A percentile compares a stretch with the other conserved stretches of the same genome.
These are phyloP conservation scores for Ptilorrhoa leucosticta DNA, from an alignment of 2,113 vertebrate genomes.

Conservation along the genomic window DNA sequence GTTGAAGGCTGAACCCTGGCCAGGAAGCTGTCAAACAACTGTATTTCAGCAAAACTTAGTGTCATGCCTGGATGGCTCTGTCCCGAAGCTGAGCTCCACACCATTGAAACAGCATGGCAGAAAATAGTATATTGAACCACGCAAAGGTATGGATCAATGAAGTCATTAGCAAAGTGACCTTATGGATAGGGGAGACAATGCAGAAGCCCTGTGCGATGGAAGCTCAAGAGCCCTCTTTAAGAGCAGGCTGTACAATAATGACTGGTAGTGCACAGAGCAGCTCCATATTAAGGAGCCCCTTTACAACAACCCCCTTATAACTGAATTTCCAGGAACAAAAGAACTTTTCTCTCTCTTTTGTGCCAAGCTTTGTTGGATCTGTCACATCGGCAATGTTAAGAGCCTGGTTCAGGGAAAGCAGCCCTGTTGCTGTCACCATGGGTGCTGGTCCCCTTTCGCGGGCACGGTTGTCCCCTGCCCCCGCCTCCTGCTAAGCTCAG, in stretches of 20 bases:
- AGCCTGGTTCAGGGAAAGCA: background rate
- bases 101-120: background rate
- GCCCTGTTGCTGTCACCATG: background rate
- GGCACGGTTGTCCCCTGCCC: background rate
- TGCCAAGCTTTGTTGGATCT: background rate
- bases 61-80: background rate
- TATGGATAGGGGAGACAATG: background rate
- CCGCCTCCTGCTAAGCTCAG: background rate
- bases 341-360: background rate
- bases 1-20: background rate
- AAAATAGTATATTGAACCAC: background rate
- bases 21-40: background rate
- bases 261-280: background rate
- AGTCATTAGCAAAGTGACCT: background rate
- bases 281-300: background rate
- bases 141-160: background rate
- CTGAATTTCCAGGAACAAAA: background rate
- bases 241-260: background rate
- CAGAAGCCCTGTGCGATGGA: background rate
- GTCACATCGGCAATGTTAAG: background rate
- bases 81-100: background rate
- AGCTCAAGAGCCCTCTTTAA: background rate
- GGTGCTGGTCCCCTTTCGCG: fast-evolving
- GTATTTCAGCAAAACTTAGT: background rate
- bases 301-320: background rate